Evolutionary conservation across 64 coral and sea anemone species (phyloP).

Genomic region (Porites lutea): DNA sequence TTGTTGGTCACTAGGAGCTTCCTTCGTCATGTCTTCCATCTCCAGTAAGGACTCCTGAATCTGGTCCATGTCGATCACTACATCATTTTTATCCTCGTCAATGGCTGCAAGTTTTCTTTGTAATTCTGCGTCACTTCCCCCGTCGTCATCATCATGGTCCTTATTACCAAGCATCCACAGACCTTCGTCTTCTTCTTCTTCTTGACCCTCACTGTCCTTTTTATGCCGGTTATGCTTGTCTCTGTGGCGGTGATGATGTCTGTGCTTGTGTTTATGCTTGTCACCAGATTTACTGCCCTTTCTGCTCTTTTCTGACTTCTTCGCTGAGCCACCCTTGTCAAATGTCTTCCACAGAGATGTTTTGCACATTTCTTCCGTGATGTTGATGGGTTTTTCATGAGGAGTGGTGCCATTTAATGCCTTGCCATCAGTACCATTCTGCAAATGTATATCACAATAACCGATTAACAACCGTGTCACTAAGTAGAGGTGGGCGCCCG

Average conservation of each 20-base stretch:
- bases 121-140: slow-evolving; percentile 5
- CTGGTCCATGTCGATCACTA: slow-evolving; percentile 41
- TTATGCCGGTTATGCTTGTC: slow-evolving; percentile 17
- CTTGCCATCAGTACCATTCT: background rate
- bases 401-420: slow-evolving; percentile 32
- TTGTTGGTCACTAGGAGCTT: background rate
- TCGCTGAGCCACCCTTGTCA: slow-evolving; percentile 72
- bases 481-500: too few species aligned
- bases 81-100: slow-evolving; percentile 28
- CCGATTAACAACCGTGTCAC: too few species aligned
- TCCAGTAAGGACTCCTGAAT: slow-evolving; percentile 35
- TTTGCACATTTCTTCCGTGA: slow-evolving; percentile 88
- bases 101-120: slow-evolving; percentile 36
- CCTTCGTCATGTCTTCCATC: background rate
- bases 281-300: slow-evolving; percentile 49
- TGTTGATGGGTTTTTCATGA: slow-evolving; percentile 80
- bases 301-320: slow-evolving; percentile 42
- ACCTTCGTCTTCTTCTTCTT: background rate
- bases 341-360: slow-evolving; percentile 89
- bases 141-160: background rate
- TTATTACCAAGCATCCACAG: slow-evolving; percentile 41
- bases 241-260: slow-evolving; percentile 58
- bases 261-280: slow-evolving; percentile 76
- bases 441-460: background rate
- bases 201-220: background rate